Conservation (phyloP, 92 coral and sea anemone genomes). For the Umimayanthus kanabou region DNA sequence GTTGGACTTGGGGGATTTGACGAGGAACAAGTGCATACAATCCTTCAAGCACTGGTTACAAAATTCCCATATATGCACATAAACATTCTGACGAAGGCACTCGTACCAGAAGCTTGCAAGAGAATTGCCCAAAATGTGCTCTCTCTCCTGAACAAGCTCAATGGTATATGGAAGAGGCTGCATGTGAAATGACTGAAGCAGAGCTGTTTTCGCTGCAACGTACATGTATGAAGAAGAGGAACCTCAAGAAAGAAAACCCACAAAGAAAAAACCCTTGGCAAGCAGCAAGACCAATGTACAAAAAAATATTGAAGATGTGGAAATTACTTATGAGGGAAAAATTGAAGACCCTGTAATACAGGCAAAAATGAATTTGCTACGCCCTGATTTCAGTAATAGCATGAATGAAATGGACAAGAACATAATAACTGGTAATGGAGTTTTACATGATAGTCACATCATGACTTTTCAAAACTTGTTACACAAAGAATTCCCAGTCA, state of each 20-base stretch:
- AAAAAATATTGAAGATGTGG: background rate
- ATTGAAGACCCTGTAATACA: background rate
- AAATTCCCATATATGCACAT: background rate
- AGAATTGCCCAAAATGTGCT: background rate
- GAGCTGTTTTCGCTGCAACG: background rate
- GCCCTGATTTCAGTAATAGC: too few relatives aligned
- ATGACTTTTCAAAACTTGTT: constrained; percentile 41
- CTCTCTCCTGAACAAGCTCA: background rate
- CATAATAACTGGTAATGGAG: constrained; percentile 43
- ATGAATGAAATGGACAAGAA: too few relatives aligned
- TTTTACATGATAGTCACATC: constrained; percentile 42
- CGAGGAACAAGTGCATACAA: background rate
- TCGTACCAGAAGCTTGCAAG: constrained; percentile 1
- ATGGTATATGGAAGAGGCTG: background rate
- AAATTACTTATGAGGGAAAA: background rate
- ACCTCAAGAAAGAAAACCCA: background rate
- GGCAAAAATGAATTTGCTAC: background rate
- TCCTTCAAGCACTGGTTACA: constrained; percentile 1
- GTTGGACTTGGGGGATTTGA: background rate
- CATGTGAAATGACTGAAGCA: background rate
- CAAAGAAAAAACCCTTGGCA: background rate
- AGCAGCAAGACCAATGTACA: background rate
- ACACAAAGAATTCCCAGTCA: constrained; percentile 33
- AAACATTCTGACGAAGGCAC: constrained; percentile 1
- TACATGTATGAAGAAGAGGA: background rate